Evolutionary conservation across 2,888 invertebrate species (phyloP).

Genomic region (Deilephila porcellus): DNA sequence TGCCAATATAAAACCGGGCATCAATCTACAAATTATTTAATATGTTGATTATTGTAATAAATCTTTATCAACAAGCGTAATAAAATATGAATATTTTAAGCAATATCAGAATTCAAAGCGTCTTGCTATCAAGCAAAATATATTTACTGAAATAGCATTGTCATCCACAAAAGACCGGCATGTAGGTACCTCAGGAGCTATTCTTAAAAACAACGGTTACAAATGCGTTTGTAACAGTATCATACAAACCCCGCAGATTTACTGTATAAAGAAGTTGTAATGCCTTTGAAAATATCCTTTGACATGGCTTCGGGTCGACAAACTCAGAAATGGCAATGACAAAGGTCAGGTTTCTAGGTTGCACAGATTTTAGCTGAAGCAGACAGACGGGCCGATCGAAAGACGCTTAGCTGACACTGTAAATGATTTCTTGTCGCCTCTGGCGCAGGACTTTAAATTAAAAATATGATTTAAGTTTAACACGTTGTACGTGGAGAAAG

Average conservation of each 20-base stretch:
- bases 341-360: slow-evolving; percentile 24
- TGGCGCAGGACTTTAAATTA: slow-evolving; percentile 10
- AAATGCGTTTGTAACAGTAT: background rate
- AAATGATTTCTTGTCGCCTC: slow-evolving; percentile 23
- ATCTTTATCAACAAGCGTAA: too few species aligned
- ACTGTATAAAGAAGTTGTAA: background rate
- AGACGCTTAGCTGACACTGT: slow-evolving; percentile 13
- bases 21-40: too few species aligned
- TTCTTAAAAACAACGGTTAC: background rate
- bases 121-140: too few species aligned
- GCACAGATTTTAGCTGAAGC: slow-evolving; percentile 5
- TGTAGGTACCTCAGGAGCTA: too few species aligned
- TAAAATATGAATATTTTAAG: too few species aligned
- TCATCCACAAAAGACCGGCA: too few species aligned
- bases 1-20: background rate
- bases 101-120: too few species aligned
- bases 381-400: slow-evolving; percentile 12
- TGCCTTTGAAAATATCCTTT: background rate
- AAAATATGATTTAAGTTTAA: background rate
- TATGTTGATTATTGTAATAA: too few species aligned
- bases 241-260: background rate
- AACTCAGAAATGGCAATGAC: slow-evolving; percentile 22
- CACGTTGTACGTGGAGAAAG: background rate
- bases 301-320: slow-evolving; percentile 13
- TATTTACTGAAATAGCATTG: too few species aligned